Conservation (phyloP, 2,797 vertebrate species). For the Austrolebias charrua region DNA sequence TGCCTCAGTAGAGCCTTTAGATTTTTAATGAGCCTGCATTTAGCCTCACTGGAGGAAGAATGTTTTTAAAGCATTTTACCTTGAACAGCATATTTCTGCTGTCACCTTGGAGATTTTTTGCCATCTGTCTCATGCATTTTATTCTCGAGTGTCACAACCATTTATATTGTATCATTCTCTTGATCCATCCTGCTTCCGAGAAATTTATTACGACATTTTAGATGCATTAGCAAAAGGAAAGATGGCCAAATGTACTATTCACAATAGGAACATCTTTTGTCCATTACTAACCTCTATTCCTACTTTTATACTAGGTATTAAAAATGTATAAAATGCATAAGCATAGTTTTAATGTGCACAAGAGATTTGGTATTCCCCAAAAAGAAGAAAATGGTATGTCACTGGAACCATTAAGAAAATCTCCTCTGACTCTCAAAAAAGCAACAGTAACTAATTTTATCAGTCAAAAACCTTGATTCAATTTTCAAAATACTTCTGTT, state of each 20-base stretch:
- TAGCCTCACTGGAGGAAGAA: conserved; percentile 60
- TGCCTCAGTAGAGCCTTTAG: conserved; percentile 54
- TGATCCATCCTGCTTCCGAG: conserved; percentile 18
- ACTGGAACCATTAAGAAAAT: not conserved
- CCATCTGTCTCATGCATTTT: conserved; percentile 53
- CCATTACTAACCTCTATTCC: conserved; percentile 55
- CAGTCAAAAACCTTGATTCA: not conserved
- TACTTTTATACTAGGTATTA: conserved; percentile 15
- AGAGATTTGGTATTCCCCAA: conserved; percentile 17
- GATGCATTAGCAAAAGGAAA: conserved; percentile 62
- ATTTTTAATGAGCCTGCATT: conserved; percentile 79
- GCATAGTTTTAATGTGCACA: conserved; percentile 47
- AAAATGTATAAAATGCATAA: not conserved
- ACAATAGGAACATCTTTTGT: conserved; percentile 59
- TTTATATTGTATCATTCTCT: conserved; percentile 17
- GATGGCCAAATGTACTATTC: conserved; percentile 39
- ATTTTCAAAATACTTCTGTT: not conserved
- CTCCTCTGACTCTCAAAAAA: not conserved
- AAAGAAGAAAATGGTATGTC: not conserved
- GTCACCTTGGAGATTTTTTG: conserved; percentile 67
- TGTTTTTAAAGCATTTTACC: conserved; percentile 62
- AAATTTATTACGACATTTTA: conserved; percentile 63
- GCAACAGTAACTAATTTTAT: not conserved
- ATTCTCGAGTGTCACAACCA: conserved; percentile 29
- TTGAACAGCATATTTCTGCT: conserved; percentile 57